Conservation (phyloP, 2,797 vertebrate genomes). For the Psittacula echo region DNA sequence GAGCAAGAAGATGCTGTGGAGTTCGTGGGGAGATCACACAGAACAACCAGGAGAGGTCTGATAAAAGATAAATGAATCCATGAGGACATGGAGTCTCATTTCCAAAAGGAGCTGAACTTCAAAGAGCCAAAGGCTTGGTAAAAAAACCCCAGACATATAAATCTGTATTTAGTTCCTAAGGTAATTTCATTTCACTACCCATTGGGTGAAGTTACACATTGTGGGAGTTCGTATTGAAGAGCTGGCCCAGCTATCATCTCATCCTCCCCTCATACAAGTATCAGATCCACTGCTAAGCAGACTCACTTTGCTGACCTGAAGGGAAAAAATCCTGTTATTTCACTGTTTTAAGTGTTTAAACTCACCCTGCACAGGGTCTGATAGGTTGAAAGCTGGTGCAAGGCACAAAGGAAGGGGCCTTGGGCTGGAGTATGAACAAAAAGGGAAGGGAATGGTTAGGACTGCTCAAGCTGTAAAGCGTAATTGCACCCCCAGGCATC, state of each 20-base stretch:
- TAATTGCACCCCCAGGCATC: slow-evolving; percentile 21
- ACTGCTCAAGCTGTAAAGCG: background rate
- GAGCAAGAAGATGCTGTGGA: background rate
- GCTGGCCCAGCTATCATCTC: background rate
- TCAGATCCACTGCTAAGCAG: background rate
- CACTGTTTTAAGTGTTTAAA: background rate
- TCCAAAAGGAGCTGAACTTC: background rate
- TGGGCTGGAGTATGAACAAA: background rate
- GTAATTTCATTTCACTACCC: background rate
- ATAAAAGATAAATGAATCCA: background rate
- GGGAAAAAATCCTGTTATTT: background rate
- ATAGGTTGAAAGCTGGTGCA: background rate
- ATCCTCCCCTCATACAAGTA: accelerated
- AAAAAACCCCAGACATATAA: accelerated
- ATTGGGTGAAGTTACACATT: accelerated
- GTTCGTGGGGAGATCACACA: accelerated
- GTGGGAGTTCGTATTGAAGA: background rate
- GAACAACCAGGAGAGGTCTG: background rate
- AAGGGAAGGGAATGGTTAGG: background rate
- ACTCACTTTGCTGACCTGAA: background rate
- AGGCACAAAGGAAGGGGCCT: background rate
- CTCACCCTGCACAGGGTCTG: accelerated
- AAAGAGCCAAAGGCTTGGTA: background rate
- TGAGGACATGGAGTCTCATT: background rate
- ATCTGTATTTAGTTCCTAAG: background rate